phyloP scores from a whole-genome alignment of 2,797 vertebrate genomes.

The Percopsis omiscomaycus region DNA sequence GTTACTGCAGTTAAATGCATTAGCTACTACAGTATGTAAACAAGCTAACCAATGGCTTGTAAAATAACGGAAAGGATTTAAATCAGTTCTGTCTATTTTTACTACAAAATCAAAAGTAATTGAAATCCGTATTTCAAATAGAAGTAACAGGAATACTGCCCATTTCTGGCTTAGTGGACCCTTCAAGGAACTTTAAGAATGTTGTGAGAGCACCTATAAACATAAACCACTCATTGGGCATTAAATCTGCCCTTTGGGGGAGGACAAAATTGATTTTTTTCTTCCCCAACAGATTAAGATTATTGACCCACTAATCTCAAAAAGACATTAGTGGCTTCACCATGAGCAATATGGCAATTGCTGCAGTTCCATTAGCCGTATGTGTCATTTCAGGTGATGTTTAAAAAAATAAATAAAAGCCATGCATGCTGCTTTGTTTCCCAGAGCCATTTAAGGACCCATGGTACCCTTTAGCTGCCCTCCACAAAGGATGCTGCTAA shows the following conservation, averaged over 20 bases:
- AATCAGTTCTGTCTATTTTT: too few relatives aligned
- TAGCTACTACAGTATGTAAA: too few relatives aligned
- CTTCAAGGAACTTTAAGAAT: too few relatives aligned
- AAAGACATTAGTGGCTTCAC: constrained; percentile 57
- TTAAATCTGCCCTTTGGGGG: constrained; percentile 49
- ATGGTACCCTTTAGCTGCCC: constrained; percentile 30
- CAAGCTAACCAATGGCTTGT: too few relatives aligned
- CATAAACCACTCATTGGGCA: constrained; percentile 16
- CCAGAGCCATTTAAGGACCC: constrained; percentile 43
- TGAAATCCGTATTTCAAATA: too few relatives aligned
- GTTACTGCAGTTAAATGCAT: too few relatives aligned
- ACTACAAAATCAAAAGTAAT: too few relatives aligned
- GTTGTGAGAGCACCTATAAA: constrained; percentile 19
- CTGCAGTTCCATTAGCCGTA: constrained; percentile 50
- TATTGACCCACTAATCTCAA: constrained; percentile 55
- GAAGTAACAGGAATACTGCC: too few relatives aligned
- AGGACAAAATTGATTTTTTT: constrained; percentile 44
- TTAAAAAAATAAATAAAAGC: constrained; percentile 14
- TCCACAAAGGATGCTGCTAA: constrained; percentile 32
- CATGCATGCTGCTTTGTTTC: constrained; percentile 40
- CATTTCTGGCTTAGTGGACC: too few relatives aligned
- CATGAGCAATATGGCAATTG: constrained; percentile 29
- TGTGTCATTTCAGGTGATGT: constrained; percentile 39
- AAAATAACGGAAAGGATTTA: too few relatives aligned
- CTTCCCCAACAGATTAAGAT: constrained; percentile 55